Conservation (phyloP, 2,113 vertebrate genomes). For the Mirza zaza region DNA sequence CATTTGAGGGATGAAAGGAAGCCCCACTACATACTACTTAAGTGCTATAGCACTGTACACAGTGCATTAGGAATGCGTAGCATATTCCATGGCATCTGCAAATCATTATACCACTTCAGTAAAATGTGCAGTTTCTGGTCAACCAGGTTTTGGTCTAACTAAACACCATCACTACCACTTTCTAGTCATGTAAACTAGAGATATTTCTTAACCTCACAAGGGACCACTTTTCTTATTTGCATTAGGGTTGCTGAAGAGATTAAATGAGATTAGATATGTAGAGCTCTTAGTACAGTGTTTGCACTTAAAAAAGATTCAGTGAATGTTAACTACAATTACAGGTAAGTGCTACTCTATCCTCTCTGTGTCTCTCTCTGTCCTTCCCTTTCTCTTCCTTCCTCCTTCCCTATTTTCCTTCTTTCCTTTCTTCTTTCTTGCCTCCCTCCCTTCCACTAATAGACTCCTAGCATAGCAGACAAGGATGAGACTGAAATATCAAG, state of each 20-base stretch:
- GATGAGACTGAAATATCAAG: neutral
- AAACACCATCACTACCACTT: neutral
- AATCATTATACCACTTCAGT: neutral
- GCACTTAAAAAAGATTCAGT: neutral
- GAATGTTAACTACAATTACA: neutral
- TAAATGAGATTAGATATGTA: neutral
- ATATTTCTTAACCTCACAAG: neutral
- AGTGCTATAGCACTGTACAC: too few species aligned
- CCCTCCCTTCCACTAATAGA: neutral
- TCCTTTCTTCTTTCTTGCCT: neutral
- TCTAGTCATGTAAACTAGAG: neutral
- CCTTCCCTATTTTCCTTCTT: neutral
- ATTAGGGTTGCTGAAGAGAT: neutral
- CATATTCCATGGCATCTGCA: neutral
- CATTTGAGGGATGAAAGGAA: neutral
- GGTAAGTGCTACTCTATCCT: neutral
- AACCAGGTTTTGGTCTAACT: neutral
- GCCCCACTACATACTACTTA: fast-evolving
- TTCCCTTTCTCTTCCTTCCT: too few species aligned
- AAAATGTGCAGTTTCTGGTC: neutral
- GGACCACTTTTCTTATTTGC: neutral
- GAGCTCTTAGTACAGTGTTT: neutral
- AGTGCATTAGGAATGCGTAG: too few species aligned
- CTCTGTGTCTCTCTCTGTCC: neutral
- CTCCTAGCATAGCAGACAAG: neutral